These are phyloP conservation scores for Aporrectodea caliginosa DNA, from an alignment of 1,140 invertebrate genomes.

Conservation along the genomic window DNA sequence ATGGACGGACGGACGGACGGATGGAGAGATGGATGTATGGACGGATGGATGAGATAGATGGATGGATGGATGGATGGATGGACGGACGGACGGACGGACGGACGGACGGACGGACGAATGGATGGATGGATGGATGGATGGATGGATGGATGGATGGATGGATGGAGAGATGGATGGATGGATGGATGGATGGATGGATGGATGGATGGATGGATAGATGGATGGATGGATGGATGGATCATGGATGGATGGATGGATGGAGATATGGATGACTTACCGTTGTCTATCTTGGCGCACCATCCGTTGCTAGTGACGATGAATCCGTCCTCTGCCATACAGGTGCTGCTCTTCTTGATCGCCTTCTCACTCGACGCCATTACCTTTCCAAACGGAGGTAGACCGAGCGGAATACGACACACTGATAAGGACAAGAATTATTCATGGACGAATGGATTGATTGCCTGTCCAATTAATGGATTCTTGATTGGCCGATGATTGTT, in stretches of 20 bases:
- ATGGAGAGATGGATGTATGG: background rate
- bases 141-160: no score
- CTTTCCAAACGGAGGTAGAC: constrained; percentile 59
- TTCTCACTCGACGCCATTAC: constrained; percentile 57
- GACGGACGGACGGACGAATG: no score
- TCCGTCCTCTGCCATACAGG: constrained; percentile 61
- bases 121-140: no score
- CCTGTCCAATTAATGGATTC: no score
- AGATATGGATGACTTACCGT: constrained; percentile 50
- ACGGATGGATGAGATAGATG: background rate
- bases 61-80: background rate
- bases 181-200: no score
- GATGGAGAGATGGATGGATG: no score
- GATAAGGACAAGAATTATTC: no score
- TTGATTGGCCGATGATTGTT: no score
- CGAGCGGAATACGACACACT: constrained; percentile 62
- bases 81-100: constrained; percentile 8
- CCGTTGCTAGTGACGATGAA: constrained; percentile 60
- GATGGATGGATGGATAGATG: no score
- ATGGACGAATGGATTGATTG: no score
- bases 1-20: background rate
- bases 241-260: background rate
- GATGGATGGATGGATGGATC: background rate
- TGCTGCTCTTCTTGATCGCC: constrained; percentile 55
- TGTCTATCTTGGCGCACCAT: constrained; percentile 61